Base-by-base conservation (phyloP, 2,797 vertebrate species). In the Monodelphis domestica region DNA sequence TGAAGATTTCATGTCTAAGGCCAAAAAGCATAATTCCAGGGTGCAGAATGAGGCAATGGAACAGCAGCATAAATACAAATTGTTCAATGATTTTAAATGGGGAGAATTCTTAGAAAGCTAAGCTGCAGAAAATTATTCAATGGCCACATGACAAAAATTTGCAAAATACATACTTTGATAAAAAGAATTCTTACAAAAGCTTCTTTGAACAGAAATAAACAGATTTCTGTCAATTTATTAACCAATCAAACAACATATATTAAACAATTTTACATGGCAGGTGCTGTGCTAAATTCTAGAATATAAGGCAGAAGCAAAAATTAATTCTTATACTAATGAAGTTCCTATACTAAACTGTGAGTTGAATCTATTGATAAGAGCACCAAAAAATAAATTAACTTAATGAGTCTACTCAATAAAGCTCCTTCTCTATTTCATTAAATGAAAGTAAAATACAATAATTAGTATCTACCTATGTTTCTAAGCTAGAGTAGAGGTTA, bases 371-470 rank as follows among this genome's bases (percentile, higher is more conserved):
- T 52, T 95, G 57, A 63, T 38, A 94, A 91, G 38, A 94, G 11
- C 28, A 0, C 12, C 63, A 21, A 45, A 94, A 96, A 52, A 78
- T 54, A 91, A 95, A 90, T 29, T 55, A 87, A 2, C 54, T 38
- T 53, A 89, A 29, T n/a, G 91, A 95, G 90, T 59, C 30, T 57
- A 12, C 29, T 59, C 94, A 95, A 78, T 26, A 91, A 50, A 91
- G 0, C 56, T 24, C 51, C 94, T 95, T 91, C 89, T 89, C 54
- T 33, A 94, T 96, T 87, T 94, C 57, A 95, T 92, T 94, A 56
- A 59, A 96, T 95, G 90, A 95, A 92, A 96, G 54, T 94, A 88
- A 92, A 54, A 96, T 94, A 89, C 53, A 95, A 95, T 96, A 95
- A 92, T 92, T 93, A 84, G 90, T 88, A n/a, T 45, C 95, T 96